A percentile compares a stretch with the other conserved stretches of the same genome.
phyloP scores from a whole-genome alignment of 2,888 invertebrate genomes.

The Marronus borbonicus region DNA sequence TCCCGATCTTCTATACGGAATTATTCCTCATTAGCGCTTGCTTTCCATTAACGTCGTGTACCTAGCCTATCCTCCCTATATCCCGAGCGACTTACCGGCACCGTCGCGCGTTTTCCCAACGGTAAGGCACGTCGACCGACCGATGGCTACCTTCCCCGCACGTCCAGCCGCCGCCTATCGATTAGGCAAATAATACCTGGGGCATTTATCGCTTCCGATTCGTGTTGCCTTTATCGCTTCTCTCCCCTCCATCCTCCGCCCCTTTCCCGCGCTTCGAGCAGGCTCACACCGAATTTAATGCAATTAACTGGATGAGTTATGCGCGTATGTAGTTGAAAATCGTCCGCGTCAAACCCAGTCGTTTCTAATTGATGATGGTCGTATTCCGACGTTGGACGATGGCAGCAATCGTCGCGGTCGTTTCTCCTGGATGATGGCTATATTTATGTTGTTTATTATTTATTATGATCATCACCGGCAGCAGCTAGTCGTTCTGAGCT shows the following conservation, averaged over 20 bases:
- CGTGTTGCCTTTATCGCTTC: slow-evolving; percentile 55
- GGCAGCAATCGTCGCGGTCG: not conserved
- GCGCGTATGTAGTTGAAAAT: slow-evolving; percentile 26
- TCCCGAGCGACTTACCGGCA: not conserved
- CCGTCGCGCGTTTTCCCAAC: not conserved
- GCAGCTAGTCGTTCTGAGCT: no score
- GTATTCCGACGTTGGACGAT: not conserved
- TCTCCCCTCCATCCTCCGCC: no score
- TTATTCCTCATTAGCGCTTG: no score
- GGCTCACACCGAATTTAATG: slow-evolving; percentile 51
- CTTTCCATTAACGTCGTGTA: no score
- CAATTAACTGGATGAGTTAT: slow-evolving; percentile 52
- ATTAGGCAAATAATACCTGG: slow-evolving; percentile 45
- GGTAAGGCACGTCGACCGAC: not conserved
- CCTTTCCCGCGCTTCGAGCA: slow-evolving; percentile 48
- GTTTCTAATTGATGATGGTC: slow-evolving; percentile 44
- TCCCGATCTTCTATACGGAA: no score
- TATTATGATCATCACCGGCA: no score
- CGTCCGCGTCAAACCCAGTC: slow-evolving; percentile 40
- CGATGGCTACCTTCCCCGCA: not conserved
- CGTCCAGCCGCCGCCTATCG: slow-evolving; percentile 27
- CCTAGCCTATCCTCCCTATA: no score
- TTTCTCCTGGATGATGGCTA: not conserved
- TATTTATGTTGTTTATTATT: no score
- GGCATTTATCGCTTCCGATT: slow-evolving; percentile 57